These are phyloP conservation scores for Chaitophorus viminalis DNA, from an alignment of 2,888 invertebrate species.

Conservation along the genomic window DNA sequence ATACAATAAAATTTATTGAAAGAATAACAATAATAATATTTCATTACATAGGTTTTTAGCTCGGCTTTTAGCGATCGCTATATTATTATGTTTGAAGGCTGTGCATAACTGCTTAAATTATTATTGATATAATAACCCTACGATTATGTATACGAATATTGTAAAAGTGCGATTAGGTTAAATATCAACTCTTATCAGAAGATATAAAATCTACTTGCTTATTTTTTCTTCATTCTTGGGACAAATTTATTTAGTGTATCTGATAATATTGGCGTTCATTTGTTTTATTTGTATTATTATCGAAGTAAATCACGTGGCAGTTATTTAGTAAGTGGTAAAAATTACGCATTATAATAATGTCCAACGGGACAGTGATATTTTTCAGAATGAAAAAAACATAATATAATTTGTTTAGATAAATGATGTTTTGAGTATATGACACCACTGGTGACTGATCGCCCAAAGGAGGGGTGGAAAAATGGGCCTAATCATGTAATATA, in stretches of 20 bases:
- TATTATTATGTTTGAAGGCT: neutral
- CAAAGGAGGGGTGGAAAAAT: slow-evolving; percentile 5
- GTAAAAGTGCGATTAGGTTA: too few relatives aligned
- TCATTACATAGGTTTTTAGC: too few relatives aligned
- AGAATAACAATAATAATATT: neutral
- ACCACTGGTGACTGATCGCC: too few relatives aligned
- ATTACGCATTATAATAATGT: too few relatives aligned
- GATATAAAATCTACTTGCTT: neutral
- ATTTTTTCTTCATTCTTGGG: neutral
- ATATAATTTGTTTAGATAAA: too few relatives aligned
- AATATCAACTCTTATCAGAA: too few relatives aligned
- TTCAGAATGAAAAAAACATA: neutral
- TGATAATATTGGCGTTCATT: neutral
- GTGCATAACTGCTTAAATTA: neutral
- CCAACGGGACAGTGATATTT: too few relatives aligned
- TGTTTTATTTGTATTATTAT: neutral
- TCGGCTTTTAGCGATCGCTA: neutral
- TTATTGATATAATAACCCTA: too few relatives aligned
- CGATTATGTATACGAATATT: too few relatives aligned
- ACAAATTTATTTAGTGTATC: neutral
- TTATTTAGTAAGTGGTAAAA: too few relatives aligned
- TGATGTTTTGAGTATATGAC: too few relatives aligned
- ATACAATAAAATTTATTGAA: too few relatives aligned
- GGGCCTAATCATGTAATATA: neutral
- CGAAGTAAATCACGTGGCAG: neutral